These are phyloP conservation scores for Sebastes oblongus DNA, from an alignment of 2,797 vertebrate species.

Conservation along the genomic window DNA sequence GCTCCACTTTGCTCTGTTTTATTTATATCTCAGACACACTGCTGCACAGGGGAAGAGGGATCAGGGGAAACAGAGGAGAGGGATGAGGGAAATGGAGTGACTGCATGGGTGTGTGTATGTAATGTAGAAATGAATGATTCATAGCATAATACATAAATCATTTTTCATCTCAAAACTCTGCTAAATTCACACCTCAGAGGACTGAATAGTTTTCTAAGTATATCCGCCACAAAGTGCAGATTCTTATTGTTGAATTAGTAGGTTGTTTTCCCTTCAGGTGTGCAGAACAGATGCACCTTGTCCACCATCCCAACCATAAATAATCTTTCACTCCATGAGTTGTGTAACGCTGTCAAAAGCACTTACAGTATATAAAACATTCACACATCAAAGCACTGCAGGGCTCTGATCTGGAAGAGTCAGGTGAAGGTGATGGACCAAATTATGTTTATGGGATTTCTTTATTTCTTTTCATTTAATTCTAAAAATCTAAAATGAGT, in stretches of 20 bases:
- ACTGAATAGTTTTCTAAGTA: background rate
- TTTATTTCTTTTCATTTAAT: background rate
- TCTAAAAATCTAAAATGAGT: background rate
- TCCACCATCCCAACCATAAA: background rate
- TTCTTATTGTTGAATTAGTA: background rate
- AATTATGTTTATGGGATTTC: background rate
- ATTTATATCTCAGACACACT: slow-evolving; percentile 72
- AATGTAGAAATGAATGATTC: slow-evolving; percentile 52
- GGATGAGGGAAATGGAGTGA: slow-evolving; percentile 2
- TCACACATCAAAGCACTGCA: slow-evolving; percentile 1
- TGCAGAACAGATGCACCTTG: background rate
- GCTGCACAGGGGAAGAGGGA: slow-evolving; percentile 30
- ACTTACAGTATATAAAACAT: background rate
- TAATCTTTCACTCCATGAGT: background rate
- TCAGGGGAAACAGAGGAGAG: slow-evolving; percentile 1
- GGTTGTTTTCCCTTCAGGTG: slow-evolving; percentile 1
- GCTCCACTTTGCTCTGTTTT: slow-evolving; percentile 71
- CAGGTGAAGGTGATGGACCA: background rate
- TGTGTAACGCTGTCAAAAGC: slow-evolving; percentile 20
- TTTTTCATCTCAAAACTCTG: slow-evolving; percentile 7
- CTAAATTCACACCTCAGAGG: slow-evolving; percentile 1
- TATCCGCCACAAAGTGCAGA: background rate
- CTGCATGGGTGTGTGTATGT: slow-evolving; percentile 27
- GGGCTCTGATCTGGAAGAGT: background rate
- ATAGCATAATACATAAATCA: slow-evolving; percentile 6